Conservation (phyloP, 2,797 vertebrate genomes). For the Danio jaintianensis region DNA sequence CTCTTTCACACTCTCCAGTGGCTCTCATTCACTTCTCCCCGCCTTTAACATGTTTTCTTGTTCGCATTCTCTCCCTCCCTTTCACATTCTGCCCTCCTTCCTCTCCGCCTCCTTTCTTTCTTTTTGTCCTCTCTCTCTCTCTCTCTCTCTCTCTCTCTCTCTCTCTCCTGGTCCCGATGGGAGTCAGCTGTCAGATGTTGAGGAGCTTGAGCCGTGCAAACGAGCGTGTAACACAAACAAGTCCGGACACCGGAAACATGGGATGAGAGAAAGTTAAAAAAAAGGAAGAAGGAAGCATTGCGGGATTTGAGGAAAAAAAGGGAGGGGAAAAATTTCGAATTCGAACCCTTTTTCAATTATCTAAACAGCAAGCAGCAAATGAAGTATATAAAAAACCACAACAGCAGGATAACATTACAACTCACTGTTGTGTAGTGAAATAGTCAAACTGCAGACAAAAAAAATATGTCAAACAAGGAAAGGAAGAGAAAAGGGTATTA, state of each 20-base stretch:
- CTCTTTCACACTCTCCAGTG: constrained; percentile 51
- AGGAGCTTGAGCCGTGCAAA: constrained; percentile 71
- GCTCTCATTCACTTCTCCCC: constrained; percentile 46
- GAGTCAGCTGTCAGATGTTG: constrained; percentile 66
- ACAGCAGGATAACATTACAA: constrained; percentile 59
- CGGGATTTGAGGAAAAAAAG: constrained; percentile 54
- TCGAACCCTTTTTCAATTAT: constrained; percentile 64
- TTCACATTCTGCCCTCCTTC: constrained; percentile 53
- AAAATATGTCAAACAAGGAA: constrained; percentile 36
- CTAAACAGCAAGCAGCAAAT: constrained; percentile 55
- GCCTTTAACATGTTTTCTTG: constrained; percentile 48
- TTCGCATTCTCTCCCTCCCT: constrained; percentile 31
- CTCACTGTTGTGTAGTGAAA: constrained; percentile 55
- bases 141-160: constrained; percentile 33
- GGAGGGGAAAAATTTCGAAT: constrained; percentile 70
- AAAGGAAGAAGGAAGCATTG: constrained; percentile 68
- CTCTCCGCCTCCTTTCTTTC: constrained; percentile 5
- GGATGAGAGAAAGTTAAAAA: constrained; percentile 59
- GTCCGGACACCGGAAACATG: constrained; percentile 72
- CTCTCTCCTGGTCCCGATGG: constrained; percentile 60
- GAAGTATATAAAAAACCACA: constrained; percentile 33
- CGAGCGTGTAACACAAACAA: constrained; percentile 66
- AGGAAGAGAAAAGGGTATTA: not conserved
- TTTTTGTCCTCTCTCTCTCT: constrained; percentile 10
- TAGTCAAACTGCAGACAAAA: constrained; percentile 24